These are phyloP conservation scores for Umimayanthus kanabou DNA, from an alignment of 92 coral and sea anemone genomes.

Conservation along the genomic window DNA sequence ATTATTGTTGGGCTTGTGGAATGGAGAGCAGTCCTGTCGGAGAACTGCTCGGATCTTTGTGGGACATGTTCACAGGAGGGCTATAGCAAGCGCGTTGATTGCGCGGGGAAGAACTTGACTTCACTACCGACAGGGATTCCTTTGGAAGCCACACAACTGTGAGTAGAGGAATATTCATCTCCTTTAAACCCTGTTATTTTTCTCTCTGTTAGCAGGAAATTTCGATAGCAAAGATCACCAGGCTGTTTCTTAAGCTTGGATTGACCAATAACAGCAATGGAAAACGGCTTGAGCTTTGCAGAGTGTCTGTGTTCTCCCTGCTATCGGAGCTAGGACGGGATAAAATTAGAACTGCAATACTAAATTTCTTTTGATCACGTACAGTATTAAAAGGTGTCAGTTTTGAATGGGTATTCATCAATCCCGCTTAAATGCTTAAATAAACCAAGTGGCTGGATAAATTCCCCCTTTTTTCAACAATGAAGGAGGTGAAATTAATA, in stretches of 20 bases:
- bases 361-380: neutral
- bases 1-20: neutral
- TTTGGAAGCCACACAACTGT: neutral
- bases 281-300: neutral
- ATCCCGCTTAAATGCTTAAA: too few relatives aligned
- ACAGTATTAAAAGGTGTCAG: neutral
- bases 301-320: neutral
- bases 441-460: neutral
- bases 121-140: constrained; percentile 8
- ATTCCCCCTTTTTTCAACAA: neutral
- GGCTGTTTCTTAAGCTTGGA: neutral
- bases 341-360: neutral
- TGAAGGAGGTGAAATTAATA: neutral
- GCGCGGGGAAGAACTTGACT: constrained; percentile 15
- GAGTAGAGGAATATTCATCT: neutral
- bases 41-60: neutral
- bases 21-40: neutral
- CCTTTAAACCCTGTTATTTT: neutral
- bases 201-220: neutral
- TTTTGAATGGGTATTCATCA: neutral
- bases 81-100: neutral
- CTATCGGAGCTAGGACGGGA: neutral
- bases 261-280: too few relatives aligned
- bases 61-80: neutral
- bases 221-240: neutral